These are phyloP conservation scores for Syrphus vitripennis DNA, from an alignment of 2,888 invertebrate genomes.

Conservation along the genomic window DNA sequence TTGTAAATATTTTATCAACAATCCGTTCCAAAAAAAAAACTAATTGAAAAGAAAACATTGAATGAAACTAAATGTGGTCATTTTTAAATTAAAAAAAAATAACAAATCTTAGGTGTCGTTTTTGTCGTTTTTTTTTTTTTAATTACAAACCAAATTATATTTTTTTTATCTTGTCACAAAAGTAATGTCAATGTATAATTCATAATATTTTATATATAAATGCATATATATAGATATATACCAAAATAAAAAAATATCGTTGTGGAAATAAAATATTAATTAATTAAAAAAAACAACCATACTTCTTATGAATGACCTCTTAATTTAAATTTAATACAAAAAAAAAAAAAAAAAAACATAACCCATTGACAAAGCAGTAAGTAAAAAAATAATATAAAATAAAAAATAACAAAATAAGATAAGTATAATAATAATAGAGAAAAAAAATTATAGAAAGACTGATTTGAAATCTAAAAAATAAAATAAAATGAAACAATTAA, in stretches of 20 bases:
- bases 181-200: conserved; percentile 33
- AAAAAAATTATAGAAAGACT: conserved; percentile 51
- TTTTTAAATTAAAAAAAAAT: conserved; percentile 9
- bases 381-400: conserved; percentile 14
- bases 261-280: conserved; percentile 20
- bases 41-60: conserved; percentile 11
- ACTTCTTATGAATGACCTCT: conserved; percentile 55
- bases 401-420: conserved; percentile 3
- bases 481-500: not conserved
- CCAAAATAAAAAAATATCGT: conserved; percentile 30
- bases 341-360: not conserved
- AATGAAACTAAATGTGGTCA: conserved; percentile 25
- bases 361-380: conserved; percentile 40
- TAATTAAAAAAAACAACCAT: conserved; percentile 16
- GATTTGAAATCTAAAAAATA: conserved; percentile 52
- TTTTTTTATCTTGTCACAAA: conserved; percentile 47
- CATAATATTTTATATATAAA: conserved; percentile 11
- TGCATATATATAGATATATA: not conserved
- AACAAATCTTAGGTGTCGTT: conserved; percentile 53
- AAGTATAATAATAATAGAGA: conserved; percentile 3
- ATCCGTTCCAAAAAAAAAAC: conserved; percentile 63
- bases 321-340: conserved; percentile 19
- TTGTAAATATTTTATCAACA: conserved; percentile 67
- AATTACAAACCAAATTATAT: not conserved
- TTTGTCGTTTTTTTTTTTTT: conserved; percentile 6